phyloP scores from a whole-genome alignment of 2,888 invertebrate species.

The Dermolepida albohirtum region DNA sequence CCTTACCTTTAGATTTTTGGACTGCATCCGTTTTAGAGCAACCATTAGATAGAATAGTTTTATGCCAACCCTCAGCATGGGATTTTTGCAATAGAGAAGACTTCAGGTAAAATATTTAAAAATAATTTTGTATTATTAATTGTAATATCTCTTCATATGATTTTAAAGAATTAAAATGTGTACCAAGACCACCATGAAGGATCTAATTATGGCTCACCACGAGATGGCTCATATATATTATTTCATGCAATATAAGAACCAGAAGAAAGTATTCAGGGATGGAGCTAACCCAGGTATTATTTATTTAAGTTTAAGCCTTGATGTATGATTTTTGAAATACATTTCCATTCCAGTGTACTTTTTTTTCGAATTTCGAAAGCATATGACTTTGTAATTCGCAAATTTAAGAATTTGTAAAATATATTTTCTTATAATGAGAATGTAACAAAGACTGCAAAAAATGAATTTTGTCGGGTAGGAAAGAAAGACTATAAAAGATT shows the following conservation, averaged over 20 bases:
- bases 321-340: no score
- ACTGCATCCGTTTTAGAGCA: conserved; percentile 85
- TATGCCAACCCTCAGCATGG: conserved; percentile 94
- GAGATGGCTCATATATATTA: conserved; percentile 94
- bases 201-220: conserved; percentile 88
- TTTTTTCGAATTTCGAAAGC: no score
- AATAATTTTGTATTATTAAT: not conserved
- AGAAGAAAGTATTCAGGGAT: conserved; percentile 87
- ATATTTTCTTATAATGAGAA: no score
- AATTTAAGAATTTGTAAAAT: no score
- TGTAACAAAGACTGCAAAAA: no score
- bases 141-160: not conserved
- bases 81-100: conserved; percentile 92
- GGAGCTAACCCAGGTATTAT: conserved; percentile 92
- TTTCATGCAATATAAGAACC: conserved; percentile 84
- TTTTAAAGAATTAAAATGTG: conserved; percentile 85
- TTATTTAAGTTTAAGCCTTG: no score
- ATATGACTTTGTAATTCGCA: no score
- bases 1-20: conserved; percentile 91
- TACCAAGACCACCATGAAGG: conserved; percentile 86
- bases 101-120: conserved; percentile 72
- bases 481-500: no score
- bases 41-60: conserved; percentile 79
- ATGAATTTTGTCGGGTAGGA: no score
- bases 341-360: no score